Evolutionary conservation across 2,797 vertebrate genomes (phyloP).

Genomic region (Calcarius lapponicus): DNA sequence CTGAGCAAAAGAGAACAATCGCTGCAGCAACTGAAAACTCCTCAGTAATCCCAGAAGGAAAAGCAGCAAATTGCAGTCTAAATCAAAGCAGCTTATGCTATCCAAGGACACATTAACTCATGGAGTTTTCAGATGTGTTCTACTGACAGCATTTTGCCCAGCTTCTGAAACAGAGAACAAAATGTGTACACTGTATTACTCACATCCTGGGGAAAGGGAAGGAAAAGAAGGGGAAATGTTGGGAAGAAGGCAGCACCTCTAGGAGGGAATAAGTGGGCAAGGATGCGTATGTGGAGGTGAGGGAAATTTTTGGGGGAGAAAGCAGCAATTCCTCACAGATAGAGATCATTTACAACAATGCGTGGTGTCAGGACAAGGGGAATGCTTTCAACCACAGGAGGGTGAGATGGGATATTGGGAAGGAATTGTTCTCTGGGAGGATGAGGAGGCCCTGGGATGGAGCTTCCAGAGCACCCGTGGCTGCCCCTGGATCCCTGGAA

Average conservation of each 20-base stretch:
- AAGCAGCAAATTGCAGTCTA: not conserved
- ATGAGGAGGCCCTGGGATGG: not conserved
- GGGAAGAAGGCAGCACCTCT: not conserved
- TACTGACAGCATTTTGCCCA: not conserved
- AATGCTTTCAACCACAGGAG: not conserved
- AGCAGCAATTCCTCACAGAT: not conserved
- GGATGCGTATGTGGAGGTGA: not conserved
- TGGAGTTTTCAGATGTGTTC: not conserved
- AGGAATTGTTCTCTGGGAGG: not conserved
- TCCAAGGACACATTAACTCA: not conserved
- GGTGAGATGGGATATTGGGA: fast-evolving
- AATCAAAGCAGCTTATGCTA: not conserved
- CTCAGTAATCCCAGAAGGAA: not conserved
- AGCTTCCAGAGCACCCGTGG: not conserved
- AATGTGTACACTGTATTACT: not conserved
- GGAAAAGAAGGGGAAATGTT: not conserved
- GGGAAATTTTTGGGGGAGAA: not conserved
- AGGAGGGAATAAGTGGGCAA: not conserved
- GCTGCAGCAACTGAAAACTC: not conserved
- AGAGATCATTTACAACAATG: not conserved
- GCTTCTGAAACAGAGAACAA: not conserved
- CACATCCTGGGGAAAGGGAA: not conserved
- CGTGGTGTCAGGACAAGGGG: too few species aligned
- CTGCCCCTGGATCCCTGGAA: not conserved
- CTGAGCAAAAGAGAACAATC: not conserved